phyloP scores from a whole-genome alignment of 1,140 invertebrate species.

The Hermetia illucens region DNA sequence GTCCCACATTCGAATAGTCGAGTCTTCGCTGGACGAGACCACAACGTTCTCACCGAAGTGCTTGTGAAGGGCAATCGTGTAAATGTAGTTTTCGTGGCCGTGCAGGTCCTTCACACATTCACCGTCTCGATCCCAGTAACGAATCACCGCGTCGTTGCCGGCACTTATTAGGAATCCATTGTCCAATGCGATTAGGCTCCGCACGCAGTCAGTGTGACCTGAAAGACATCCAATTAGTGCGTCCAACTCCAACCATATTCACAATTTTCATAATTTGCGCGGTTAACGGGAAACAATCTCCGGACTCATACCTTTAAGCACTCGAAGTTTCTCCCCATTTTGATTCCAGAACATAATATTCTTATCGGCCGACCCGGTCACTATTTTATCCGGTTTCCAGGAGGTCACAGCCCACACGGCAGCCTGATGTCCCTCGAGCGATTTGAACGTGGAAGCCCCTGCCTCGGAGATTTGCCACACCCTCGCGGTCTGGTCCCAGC shows the following conservation, averaged over 20 bases:
- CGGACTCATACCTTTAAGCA: no score
- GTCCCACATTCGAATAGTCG: slow-evolving; percentile 72
- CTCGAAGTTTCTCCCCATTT: slow-evolving; percentile 30
- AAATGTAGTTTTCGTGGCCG: slow-evolving; percentile 71
- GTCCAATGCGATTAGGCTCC: slow-evolving; percentile 55
- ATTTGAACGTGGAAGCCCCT: slow-evolving; percentile 36
- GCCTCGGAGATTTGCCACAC: slow-evolving; percentile 53
- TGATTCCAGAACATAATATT: slow-evolving; percentile 69
- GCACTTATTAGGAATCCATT: slow-evolving; percentile 67
- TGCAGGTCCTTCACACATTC: slow-evolving; percentile 62
- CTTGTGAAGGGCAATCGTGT: slow-evolving; percentile 40
- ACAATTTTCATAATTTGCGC: no score
- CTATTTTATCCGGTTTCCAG: slow-evolving; percentile 41
- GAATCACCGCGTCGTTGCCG: slow-evolving; percentile 78
- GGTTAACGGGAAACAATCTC: no score
- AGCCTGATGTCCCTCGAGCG: slow-evolving; percentile 58
- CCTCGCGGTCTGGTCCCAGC: slow-evolving; percentile 80
- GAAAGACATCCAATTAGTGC: no score
- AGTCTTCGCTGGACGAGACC: slow-evolving; percentile 73
- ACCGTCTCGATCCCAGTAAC: slow-evolving; percentile 66
- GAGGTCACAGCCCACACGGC: slow-evolving; percentile 80
- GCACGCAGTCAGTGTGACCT: slow-evolving; percentile 85
- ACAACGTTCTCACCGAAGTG: slow-evolving; percentile 42
- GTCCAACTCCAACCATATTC: no score
- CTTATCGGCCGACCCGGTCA: slow-evolving; percentile 87